Base-by-base conservation (phyloP, 2,797 vertebrate species). In the Pseudomugil gertrudae region DNA sequence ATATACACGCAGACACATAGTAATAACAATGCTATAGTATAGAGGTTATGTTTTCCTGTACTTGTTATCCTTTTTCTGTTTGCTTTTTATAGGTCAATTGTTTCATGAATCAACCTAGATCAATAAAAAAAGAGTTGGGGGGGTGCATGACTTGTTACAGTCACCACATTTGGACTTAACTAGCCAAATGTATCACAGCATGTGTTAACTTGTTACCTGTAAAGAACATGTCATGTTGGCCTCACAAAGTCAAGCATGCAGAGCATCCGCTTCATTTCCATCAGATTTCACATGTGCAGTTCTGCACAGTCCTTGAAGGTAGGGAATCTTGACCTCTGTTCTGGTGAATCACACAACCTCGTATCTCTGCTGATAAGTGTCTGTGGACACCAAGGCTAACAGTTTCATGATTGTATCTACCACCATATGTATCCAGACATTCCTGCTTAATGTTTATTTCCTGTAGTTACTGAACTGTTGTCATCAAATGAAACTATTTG, bases 201-300 rank as follows among this genome's bases (percentile, higher is more conserved):
- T 48, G 68, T 72, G 74, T 66, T 29, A 63, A 54, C 57, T 64
- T 63, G 87, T 86, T 64, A 81, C 43, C 8, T 33, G 79, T 62
- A 27, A 54, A 51, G 57, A 63, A 69, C 61, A 69, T 83, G 87
- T 90, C 87, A 89, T 83, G 82, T 74, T 82, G 81, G 69, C 79
- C 73, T 79, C 54, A 69, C 51, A 36, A 57, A 40, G 53, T 59
- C 27, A 59, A 59, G 23, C 9, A 24, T 40, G 47, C n/a, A 32
- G 45, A 57, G 50, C 48, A 23, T 72, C 58, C 47, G 67, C 59
- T 36, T 1, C 6, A 21, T 24, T 27, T 60, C 23, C 50, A 38
- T 68, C 47, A 59, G 69, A 57, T 47, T 14, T 63, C 48, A 47
- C 13, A 43, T 11, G 19, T 19, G 5, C 14, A 72, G 63, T 36